A percentile compares a stretch with the other conserved stretches of the same genome.
phyloP scores from a whole-genome alignment of 2,797 vertebrate species.

The Pseudochirops corinnae region DNA sequence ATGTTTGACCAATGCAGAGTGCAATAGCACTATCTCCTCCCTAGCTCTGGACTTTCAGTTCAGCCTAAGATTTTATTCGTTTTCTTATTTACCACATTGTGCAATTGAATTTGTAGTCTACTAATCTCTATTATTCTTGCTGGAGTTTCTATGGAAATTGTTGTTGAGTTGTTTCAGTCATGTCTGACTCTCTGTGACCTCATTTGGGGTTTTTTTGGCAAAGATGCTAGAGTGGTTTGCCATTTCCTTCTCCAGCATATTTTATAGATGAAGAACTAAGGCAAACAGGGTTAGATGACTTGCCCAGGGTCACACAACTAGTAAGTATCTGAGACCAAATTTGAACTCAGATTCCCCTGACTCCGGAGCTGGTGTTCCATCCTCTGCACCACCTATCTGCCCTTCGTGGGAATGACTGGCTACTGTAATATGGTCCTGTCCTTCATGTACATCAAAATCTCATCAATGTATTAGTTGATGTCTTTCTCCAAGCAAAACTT shows the following conservation, averaged over 20 bases:
- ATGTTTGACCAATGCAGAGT: not conserved
- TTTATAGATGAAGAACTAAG: not conserved
- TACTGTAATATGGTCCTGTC: not conserved
- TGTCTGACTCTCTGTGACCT: not conserved
- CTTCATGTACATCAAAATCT: not conserved
- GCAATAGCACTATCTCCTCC: not conserved
- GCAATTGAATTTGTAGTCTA: not conserved
- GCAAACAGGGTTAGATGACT: not conserved
- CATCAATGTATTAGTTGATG: not conserved
- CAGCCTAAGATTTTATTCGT: not conserved
- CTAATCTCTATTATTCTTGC: not conserved
- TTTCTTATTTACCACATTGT: not conserved
- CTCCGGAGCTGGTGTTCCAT: not conserved
- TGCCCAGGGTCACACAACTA: not conserved
- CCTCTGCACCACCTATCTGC: not conserved
- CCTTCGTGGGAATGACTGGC: not conserved
- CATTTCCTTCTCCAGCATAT: not conserved
- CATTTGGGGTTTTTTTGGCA: not conserved
- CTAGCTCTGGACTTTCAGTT: not conserved
- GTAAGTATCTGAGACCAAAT: rapidly evolving
- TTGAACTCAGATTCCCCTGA: not conserved
- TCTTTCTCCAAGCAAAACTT: slow-evolving; percentile 16
- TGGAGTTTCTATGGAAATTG: not conserved
- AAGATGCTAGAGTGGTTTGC: not conserved
- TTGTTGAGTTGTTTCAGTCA: not conserved